A percentile compares a stretch with the other conserved stretches of the same genome.
These are phyloP conservation scores for Malurus splendens DNA, from an alignment of 2,797 vertebrate genomes.

Conservation along the genomic window DNA sequence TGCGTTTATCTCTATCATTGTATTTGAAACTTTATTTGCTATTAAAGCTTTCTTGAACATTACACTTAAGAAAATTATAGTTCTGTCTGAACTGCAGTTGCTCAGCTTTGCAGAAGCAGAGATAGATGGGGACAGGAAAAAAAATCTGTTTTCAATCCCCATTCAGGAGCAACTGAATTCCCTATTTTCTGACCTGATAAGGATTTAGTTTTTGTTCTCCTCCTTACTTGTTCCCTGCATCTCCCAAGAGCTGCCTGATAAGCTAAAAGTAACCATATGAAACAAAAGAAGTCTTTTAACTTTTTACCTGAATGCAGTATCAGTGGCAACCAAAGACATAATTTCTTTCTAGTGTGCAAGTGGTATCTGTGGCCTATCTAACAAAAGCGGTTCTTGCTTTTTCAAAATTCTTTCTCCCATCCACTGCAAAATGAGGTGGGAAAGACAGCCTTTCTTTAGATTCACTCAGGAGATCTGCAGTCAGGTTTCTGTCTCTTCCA, in stretches of 20 bases:
- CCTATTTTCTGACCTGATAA: not conserved
- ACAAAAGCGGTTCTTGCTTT: not conserved
- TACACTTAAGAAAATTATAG: not conserved
- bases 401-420: not conserved
- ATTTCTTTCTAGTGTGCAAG: not conserved
- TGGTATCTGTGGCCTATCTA: not conserved
- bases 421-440: not conserved
- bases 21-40: constrained; percentile 1
- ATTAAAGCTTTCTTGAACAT: not conserved
- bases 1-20: not conserved
- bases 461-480: not conserved
- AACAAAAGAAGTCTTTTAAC: not conserved
- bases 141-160: not conserved
- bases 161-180: not conserved
- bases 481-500: not conserved
- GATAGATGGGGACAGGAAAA: not conserved
- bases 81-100: not conserved
- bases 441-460: not conserved
- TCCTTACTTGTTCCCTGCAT: not conserved
- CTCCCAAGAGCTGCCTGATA: not conserved
- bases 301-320: not conserved
- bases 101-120: not conserved
- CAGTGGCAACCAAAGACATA: not conserved
- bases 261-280: not conserved
- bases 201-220: not conserved